Evolutionary conservation across 2,797 vertebrate species (phyloP), one percentile per base, ranked within the genome.

Genomic region (Propithecus perrieri): DNA sequence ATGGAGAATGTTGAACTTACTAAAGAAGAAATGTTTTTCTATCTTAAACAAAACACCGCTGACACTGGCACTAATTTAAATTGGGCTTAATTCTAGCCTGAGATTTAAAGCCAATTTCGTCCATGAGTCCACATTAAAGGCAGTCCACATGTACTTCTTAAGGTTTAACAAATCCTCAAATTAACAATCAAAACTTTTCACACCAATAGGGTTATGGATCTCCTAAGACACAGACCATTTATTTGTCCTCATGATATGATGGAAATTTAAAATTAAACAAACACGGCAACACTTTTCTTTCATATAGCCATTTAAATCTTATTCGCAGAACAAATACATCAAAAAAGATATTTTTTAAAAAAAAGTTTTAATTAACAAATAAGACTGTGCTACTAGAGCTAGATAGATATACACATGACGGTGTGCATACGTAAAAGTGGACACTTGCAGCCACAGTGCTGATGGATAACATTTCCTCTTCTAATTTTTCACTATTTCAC

Each of bases 211-310:
- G 5, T 53, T 67, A 63, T 26, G 26, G 43, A 10, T 85, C 13
- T 84, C 11, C 8, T 41, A 86, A 13, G n/a, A 83, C 24, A 90
- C 48, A 94, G 9, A 81, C 17, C 33, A 94, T 22, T 80, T 74
- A 48, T 48, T 65, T 80, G 30, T 88, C 71, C 46, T 89, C 89
- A 92, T 4, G 22, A 76, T 38, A 57, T 10, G 48, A 91, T 22
- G 20, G 59, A 85, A 95, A 93, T 79, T 91, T 83, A 79, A 95
- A 83, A 78, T 78, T 57, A 63, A 94, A 92, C 24, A 79, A 91
- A 61, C 75, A 80, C 0, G 20, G 12, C 46, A 94, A 89, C 33
- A 71, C 0, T 72, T 76, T 72, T 46, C 43, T 76, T 90, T 89
- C 57, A 38, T n/a, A 50, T 0, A 59, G 24, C 12, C 72, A 79